These are phyloP conservation scores for Cynaeus angustus DNA, from an alignment of 2,888 invertebrate genomes.

Conservation along the genomic window DNA sequence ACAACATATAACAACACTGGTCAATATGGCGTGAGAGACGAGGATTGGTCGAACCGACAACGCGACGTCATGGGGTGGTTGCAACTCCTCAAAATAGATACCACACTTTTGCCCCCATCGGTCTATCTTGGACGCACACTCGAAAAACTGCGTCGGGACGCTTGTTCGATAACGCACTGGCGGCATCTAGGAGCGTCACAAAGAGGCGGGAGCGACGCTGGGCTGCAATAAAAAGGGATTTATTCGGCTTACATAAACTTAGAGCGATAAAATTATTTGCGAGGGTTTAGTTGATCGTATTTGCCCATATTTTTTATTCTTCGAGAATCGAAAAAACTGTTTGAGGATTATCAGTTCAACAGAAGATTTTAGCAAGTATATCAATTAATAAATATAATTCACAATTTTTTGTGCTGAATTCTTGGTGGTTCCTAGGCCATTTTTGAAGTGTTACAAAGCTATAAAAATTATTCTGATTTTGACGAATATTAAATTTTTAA, in stretches of 20 bases:
- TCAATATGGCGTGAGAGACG: conserved; percentile 66
- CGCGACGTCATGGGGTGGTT: conserved; percentile 75
- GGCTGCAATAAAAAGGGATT: conserved; percentile 32
- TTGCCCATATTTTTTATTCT: not conserved
- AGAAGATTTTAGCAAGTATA: too few relatives aligned
- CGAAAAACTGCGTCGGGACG: conserved; percentile 51
- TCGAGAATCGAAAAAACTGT: not conserved
- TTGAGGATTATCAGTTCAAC: too few relatives aligned
- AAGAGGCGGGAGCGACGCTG: not conserved
- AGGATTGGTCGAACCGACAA: conserved; percentile 78
- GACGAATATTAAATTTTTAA: too few relatives aligned
- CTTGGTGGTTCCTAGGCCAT: too few relatives aligned
- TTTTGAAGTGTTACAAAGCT: too few relatives aligned
- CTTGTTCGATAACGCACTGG: conserved; percentile 26
- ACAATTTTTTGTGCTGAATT: too few relatives aligned
- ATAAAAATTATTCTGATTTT: too few relatives aligned
- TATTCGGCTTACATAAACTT: conserved; percentile 9
- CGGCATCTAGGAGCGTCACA: conserved; percentile 39
- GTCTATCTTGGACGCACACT: conserved; percentile 51
- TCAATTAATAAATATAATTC: too few relatives aligned
- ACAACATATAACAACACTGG: conserved; percentile 52
- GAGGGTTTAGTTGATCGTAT: not conserved
- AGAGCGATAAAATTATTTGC: not conserved
- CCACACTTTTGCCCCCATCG: conserved; percentile 48
- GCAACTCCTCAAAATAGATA: conserved; percentile 56